phyloP scores from a whole-genome alignment of 2,113 vertebrate species.

The Pipa parva region DNA sequence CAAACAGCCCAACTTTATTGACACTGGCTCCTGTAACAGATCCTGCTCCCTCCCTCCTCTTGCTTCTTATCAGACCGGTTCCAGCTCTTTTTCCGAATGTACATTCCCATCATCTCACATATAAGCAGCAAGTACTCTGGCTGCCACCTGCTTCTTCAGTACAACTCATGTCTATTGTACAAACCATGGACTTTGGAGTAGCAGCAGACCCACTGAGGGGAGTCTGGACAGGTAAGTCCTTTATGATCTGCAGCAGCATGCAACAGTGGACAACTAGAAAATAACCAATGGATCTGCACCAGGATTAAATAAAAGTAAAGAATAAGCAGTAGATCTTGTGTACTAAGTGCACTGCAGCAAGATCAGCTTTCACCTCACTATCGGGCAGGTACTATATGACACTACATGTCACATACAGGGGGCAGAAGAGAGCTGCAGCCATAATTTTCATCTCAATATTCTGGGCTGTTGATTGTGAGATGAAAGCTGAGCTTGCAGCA shows the following conservation, averaged over 20 bases:
- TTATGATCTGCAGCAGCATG: not conserved
- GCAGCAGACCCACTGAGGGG: not conserved
- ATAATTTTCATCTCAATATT: too few species aligned
- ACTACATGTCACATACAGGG: too few species aligned
- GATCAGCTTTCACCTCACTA: too few species aligned
- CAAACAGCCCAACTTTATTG: conserved; percentile 19
- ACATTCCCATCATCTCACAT: conserved; percentile 15
- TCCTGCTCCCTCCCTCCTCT: conserved; percentile 15
- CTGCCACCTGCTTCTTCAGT: not conserved
- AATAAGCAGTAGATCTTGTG: too few species aligned
- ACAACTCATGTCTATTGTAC: not conserved
- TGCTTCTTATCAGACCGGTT: conserved; percentile 34
- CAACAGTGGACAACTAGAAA: too few species aligned
- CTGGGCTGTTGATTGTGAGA: too few species aligned
- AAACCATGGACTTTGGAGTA: conserved; percentile 8
- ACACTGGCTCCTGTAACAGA: conserved; percentile 25
- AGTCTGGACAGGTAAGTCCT: conserved; percentile 6
- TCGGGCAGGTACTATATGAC: too few species aligned
- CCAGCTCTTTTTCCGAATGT: conserved; percentile 17
- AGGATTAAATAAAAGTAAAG: too few species aligned
- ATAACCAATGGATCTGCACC: too few species aligned
- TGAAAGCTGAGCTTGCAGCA: too few species aligned
- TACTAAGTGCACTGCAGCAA: too few species aligned
- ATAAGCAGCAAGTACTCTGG: not conserved
- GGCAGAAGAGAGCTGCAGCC: too few species aligned